phyloP scores from a whole-genome alignment of 2,113 vertebrate genomes.

The Amblyopsis rosae region DNA sequence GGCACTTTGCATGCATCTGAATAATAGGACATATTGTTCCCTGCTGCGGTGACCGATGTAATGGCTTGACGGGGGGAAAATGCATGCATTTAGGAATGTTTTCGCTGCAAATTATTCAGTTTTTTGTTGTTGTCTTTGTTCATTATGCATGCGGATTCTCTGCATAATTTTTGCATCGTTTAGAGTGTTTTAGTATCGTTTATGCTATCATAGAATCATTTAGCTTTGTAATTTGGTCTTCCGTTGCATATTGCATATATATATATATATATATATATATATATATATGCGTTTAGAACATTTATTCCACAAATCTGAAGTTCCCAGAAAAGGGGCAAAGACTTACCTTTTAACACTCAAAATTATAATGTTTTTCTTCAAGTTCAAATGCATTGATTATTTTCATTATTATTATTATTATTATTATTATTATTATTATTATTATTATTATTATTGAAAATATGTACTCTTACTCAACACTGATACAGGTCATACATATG shows the following conservation, averaged over 20 bases:
- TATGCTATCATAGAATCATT: background rate
- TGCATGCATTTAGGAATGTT: slow-evolving; percentile 36
- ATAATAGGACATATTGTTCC: slow-evolving; percentile 61
- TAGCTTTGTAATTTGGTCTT: background rate
- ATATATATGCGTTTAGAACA: too few species aligned
- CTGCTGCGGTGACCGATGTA: slow-evolving; percentile 51
- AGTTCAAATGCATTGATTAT: too few species aligned
- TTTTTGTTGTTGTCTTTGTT: slow-evolving; percentile 5
- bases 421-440: background rate
- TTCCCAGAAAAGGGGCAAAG: too few species aligned
- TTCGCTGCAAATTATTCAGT: slow-evolving; percentile 33
- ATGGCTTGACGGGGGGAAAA: slow-evolving; percentile 42
- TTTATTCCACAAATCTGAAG: background rate
- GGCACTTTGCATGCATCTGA: slow-evolving; percentile 69
- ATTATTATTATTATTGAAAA: background rate
- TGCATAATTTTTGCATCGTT: slow-evolving; percentile 10
- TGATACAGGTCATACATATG: background rate
- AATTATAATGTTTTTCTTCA: too few species aligned
- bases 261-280: too few species aligned
- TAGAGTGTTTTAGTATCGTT: background rate
- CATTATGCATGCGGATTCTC: background rate
- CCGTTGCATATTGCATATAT: background rate
- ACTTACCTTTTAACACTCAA: too few species aligned
- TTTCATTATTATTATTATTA: too few species aligned
- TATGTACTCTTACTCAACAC: background rate